Conservation (phyloP, 2,888 invertebrate genomes). For the Lysandra bellargus region DNA sequence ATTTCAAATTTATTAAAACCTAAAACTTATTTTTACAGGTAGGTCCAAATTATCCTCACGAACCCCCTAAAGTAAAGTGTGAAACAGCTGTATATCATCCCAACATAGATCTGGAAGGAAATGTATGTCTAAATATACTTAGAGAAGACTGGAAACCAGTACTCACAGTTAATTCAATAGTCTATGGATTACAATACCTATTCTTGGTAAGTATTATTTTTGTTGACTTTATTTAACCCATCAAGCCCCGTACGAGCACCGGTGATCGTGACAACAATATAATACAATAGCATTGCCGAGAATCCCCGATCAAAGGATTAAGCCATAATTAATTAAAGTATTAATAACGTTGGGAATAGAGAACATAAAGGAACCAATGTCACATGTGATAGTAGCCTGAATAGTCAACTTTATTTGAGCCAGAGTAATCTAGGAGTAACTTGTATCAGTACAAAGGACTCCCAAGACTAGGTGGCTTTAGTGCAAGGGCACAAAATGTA, state of each 20-base stretch:
- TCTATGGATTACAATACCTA: conserved; percentile 98
- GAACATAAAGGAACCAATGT: too few species aligned
- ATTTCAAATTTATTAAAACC: neutral
- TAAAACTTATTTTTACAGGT: conserved; percentile 72
- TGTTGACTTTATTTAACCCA: neutral
- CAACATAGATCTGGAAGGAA: conserved; percentile 98
- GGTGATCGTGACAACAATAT: too few species aligned
- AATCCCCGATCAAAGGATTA: too few species aligned
- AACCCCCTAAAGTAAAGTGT: conserved; percentile 99
- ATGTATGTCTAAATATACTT: conserved; percentile 97
- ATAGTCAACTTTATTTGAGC: too few species aligned
- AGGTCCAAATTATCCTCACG: conserved; percentile 98
- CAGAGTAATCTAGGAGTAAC: too few species aligned
- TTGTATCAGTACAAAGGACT: too few species aligned
- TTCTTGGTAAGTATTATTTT: conserved; percentile 86
- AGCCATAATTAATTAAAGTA: neutral
- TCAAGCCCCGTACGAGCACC: too few species aligned
- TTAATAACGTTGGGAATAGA: neutral
- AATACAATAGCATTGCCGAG: too few species aligned
- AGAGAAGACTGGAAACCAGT: conserved; percentile 99
- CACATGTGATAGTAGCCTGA: too few species aligned
- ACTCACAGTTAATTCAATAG: conserved; percentile 97
- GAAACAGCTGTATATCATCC: conserved; percentile 99
- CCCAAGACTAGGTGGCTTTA: too few species aligned
- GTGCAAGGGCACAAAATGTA: too few species aligned